These are phyloP conservation scores for Drosophila nr. fundita DNA, from an alignment of 2,888 invertebrate species.

Conservation along the genomic window DNA sequence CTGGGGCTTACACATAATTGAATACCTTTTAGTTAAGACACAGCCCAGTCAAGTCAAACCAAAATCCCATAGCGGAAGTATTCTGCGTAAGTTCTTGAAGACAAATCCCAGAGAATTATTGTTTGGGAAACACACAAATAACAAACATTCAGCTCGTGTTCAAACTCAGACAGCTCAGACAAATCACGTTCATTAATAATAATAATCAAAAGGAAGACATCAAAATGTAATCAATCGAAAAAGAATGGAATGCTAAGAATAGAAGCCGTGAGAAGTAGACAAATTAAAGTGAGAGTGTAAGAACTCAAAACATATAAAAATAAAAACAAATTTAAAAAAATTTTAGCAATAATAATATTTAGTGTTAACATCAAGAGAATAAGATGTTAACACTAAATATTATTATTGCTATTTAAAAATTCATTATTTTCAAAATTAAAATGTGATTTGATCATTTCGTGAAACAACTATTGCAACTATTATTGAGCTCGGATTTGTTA, in stretches of 20 bases:
- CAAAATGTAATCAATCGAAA: background rate
- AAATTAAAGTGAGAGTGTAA: slow-evolving; percentile 7
- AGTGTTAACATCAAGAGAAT: no score
- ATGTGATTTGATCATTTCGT: no score
- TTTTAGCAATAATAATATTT: no score
- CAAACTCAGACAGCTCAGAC: slow-evolving; percentile 47
- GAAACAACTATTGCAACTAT: no score
- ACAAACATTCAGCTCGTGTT: background rate
- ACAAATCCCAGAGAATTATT: slow-evolving; percentile 27
- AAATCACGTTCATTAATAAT: slow-evolving; percentile 63
- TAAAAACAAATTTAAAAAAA: background rate
- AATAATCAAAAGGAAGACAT: background rate
- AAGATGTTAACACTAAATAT: background rate
- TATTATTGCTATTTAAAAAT: no score
- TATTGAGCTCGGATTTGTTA: no score
- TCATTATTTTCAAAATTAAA: no score
- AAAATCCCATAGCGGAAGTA: slow-evolving; percentile 47
- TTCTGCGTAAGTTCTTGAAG: slow-evolving; percentile 11
- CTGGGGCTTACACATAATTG: slow-evolving; percentile 41
- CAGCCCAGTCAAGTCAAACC: slow-evolving; percentile 48
- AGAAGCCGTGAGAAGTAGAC: background rate
- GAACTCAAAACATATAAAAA: background rate
- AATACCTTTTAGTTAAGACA: slow-evolving; percentile 55
- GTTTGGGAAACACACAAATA: slow-evolving; percentile 2
- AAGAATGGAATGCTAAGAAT: background rate